Evolutionary conservation across 2,113 vertebrate species (phyloP).

Genomic region (Psammodynastes pulverulentus): DNA sequence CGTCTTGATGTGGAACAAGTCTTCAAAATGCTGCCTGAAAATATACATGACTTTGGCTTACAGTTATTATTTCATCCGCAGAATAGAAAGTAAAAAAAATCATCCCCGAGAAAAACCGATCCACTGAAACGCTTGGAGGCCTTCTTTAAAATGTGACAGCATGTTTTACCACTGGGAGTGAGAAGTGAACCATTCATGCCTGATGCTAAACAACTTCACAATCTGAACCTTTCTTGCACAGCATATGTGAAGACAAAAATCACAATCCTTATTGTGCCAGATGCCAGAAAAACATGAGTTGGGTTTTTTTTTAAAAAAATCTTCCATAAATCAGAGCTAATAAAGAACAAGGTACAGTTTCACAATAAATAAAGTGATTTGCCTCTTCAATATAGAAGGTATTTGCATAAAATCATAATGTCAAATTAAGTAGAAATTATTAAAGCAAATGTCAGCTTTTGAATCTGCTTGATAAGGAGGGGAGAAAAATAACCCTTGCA

Average conservation of each 20-base stretch:
- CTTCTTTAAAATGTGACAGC: conserved; percentile 66
- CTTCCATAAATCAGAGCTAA: conserved; percentile 40
- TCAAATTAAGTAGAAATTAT: conserved; percentile 58
- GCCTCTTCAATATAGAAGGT: conserved; percentile 38
- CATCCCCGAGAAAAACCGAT: conserved; percentile 22
- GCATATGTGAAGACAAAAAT: conserved; percentile 70
- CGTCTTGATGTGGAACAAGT: background rate
- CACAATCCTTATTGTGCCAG: conserved; percentile 60
- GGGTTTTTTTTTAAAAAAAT: conserved; percentile 49
- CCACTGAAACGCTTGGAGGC: conserved; percentile 47
- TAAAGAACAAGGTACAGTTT: conserved; percentile 54
- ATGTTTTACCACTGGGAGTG: conserved; percentile 72
- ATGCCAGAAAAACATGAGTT: conserved; percentile 57
- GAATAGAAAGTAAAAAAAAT: conserved; percentile 57
- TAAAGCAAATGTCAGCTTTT: conserved; percentile 51
- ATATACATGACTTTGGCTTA: background rate
- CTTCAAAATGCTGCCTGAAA: background rate
- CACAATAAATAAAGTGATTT: conserved; percentile 37
- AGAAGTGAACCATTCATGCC: conserved; percentile 67
- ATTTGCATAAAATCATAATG: conserved; percentile 50
- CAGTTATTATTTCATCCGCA: background rate
- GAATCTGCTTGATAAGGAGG: conserved; percentile 50
- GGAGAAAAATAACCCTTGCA: conserved; percentile 39
- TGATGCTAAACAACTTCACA: conserved; percentile 68
- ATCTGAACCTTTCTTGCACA: conserved; percentile 66